These are phyloP conservation scores for Tetraneura akinire DNA, from an alignment of 1,140 invertebrate genomes.

Conservation along the genomic window DNA sequence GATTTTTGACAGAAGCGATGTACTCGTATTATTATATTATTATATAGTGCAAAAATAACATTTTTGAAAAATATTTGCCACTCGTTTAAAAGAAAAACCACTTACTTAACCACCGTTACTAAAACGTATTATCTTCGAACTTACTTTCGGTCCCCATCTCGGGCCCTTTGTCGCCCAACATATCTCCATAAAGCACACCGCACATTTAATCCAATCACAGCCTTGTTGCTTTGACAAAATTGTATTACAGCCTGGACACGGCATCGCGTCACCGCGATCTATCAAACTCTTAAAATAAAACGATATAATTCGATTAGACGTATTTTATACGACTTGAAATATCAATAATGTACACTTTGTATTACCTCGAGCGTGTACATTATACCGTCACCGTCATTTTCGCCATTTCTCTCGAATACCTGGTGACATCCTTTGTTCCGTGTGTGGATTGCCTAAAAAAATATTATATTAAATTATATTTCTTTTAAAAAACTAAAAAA, in stretches of 20 bases:
- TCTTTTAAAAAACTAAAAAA: too few relatives aligned
- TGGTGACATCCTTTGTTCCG: background rate
- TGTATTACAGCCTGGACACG: constrained; percentile 61
- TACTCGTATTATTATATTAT: too few relatives aligned
- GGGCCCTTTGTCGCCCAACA: constrained; percentile 90
- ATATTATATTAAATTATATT: too few relatives aligned
- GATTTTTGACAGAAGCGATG: too few relatives aligned
- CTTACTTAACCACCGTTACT: too few relatives aligned
- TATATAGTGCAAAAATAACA: too few relatives aligned
- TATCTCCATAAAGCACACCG: constrained; percentile 91
- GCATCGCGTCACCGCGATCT: constrained; percentile 79
- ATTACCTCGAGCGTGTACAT: constrained; percentile 11
- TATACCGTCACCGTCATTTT: background rate
- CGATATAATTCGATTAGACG: background rate
- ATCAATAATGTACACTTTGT: background rate
- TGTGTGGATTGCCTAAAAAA: constrained; percentile 4
- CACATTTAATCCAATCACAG: constrained; percentile 91
- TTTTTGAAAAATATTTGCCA: too few relatives aligned
- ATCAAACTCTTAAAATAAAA: constrained; percentile 71
- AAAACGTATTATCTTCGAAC: too few relatives aligned
- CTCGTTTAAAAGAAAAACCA: too few relatives aligned
- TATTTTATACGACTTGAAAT: background rate
- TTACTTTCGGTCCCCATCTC: constrained; percentile 80
- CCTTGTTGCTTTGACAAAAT: constrained; percentile 92
- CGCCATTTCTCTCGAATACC: too few relatives aligned